Evolutionary conservation across 2,888 invertebrate species (phyloP), one percentile per base, ranked within the genome.

Genomic region (Noctua janthe): DNA sequence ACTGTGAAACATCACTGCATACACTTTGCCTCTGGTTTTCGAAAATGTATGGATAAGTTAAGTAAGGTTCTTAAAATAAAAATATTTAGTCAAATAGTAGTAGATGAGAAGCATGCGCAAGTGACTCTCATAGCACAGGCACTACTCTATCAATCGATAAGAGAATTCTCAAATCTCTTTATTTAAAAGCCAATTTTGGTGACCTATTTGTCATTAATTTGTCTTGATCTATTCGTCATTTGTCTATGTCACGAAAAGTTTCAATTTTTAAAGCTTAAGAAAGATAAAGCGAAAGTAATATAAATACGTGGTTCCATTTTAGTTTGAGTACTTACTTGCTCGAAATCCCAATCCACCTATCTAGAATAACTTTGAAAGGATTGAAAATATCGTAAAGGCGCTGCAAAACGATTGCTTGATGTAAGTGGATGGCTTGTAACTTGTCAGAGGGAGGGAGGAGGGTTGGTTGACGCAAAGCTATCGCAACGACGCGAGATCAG

Each of bases 151-250:
- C 20, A 15, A 49, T 59, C 3, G 35, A 13, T 47, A 15, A 23
- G 4, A 54, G 4, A 35, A 54, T 66, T 47, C 8, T 47, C 6
- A 59, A 29, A 13, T n/a, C 17, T 20, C 23, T 59, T 23, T 47
- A 39, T 49, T 49, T 39, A 13, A 23, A 79, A 39, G 5, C 0
- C 35, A 35, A 51, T 35, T 51, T 64, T 11, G 15, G 15, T 47
- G 35, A 71, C n/a, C n/a, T 15, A 15, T 56, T 51, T 35, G 39
- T 39, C 54, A 81, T 81, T 74, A 35, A 29, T 56, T 81, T 49
- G 47, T 80, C 29, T 56, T 49, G 39, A 66, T 71, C 23, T 81
- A 66, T 49, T 71, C 66, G 39, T 20, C 17, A 66, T 66, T 80
- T 39, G 54, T 81, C 29, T 47, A 54, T 13, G 29, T 23, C 66